These are phyloP conservation scores for Sturnus vulgaris DNA, from an alignment of 2,113 vertebrate species.

Conservation along the genomic window DNA sequence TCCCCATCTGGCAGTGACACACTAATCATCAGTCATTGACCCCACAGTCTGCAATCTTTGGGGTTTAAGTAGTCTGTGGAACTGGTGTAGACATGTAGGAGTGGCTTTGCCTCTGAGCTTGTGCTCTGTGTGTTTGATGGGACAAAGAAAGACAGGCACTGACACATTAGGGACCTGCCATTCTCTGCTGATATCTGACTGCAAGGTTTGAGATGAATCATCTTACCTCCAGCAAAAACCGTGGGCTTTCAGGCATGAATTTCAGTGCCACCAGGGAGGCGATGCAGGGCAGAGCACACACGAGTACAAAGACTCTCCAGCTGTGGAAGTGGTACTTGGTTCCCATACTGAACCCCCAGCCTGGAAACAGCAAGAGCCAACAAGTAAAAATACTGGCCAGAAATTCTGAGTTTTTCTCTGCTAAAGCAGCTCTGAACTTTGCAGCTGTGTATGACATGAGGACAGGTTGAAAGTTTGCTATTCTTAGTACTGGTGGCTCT, in stretches of 20 bases:
- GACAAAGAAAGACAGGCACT: background rate
- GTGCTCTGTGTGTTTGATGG: background rate
- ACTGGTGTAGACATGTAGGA: background rate
- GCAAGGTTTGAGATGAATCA: accelerated
- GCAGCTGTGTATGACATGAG: background rate
- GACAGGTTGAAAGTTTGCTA: background rate
- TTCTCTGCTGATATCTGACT: background rate
- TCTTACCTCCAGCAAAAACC: constrained; percentile 94
- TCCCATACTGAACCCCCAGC: constrained; percentile 96
- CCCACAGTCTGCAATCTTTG: background rate
- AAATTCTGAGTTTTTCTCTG: background rate
- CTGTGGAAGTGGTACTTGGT: constrained; percentile 91
- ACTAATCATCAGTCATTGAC: background rate
- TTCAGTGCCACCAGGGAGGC: constrained; percentile 84
- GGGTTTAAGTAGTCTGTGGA: background rate
- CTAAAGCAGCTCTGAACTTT: background rate
- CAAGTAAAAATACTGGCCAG: background rate
- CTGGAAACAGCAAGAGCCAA: constrained; percentile 66
- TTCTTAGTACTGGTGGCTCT: background rate
- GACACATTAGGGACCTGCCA: background rate
- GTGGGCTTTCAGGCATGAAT: constrained; percentile 97
- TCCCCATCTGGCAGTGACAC: background rate
- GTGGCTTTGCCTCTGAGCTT: background rate
- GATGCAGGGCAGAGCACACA: constrained; percentile 88
- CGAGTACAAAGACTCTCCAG: constrained; percentile 92